phyloP scores from a whole-genome alignment of 2,888 invertebrate species.

The Agrotis exclamationis region DNA sequence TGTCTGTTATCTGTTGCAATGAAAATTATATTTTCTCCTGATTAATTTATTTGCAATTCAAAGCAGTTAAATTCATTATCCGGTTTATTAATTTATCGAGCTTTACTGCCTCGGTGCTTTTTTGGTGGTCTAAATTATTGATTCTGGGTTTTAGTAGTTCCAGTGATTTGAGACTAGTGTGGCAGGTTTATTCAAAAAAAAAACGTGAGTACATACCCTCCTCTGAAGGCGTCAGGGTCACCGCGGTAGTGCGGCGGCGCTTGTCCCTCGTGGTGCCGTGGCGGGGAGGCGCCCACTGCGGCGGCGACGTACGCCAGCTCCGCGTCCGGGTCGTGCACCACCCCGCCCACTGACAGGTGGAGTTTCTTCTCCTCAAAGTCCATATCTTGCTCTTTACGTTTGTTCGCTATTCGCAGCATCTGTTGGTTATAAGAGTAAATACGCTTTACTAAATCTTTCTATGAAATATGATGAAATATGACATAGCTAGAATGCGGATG shows the following conservation, averaged over 20 bases:
- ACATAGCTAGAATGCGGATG: neutral
- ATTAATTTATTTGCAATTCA: no score
- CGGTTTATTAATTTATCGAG: no score
- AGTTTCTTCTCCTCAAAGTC: conserved; percentile 99
- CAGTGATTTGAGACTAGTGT: no score
- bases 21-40: no score
- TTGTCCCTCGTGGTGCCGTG: conserved; percentile 71
- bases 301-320: conserved; percentile 93
- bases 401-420: conserved; percentile 95
- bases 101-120: no score
- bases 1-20: no score
- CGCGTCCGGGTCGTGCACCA: conserved; percentile 88
- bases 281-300: conserved; percentile 91
- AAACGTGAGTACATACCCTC: conserved; percentile 17
- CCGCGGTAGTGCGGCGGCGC: conserved; percentile 72
- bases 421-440: conserved; percentile 56
- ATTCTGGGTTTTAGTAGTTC: no score
- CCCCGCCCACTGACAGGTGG: conserved; percentile 94
- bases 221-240: conserved; percentile 80
- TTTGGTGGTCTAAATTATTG: no score
- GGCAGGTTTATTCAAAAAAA: no score
- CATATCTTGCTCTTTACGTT: conserved; percentile 98
- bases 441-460: neutral
- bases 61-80: no score
- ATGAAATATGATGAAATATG: neutral